Evolutionary conservation across 2,888 invertebrate genomes (phyloP).

Genomic region (Agrotis segetum): DNA sequence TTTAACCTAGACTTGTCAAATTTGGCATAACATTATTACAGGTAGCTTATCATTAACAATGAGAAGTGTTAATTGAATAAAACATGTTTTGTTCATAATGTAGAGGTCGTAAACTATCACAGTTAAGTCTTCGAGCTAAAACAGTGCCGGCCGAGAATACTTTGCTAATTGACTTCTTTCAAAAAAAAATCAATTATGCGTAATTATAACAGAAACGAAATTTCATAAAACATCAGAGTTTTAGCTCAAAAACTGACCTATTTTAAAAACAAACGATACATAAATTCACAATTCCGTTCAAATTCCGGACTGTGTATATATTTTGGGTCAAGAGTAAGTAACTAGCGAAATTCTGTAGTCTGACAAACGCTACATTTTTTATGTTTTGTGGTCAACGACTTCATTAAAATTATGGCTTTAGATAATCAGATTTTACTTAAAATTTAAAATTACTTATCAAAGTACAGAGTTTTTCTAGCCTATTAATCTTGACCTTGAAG

Average conservation of each 20-base stretch:
- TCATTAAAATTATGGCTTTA: too few relatives aligned
- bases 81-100: not conserved
- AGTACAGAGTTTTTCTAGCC: not conserved
- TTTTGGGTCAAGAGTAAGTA: not conserved
- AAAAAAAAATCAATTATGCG: too few relatives aligned
- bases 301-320: constrained; percentile 35
- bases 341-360: not conserved
- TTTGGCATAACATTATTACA: not conserved
- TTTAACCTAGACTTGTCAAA: too few relatives aligned
- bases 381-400: not conserved
- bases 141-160: not conserved
- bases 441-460: too few relatives aligned
- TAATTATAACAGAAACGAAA: too few relatives aligned
- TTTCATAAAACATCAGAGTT: not conserved
- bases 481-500: not conserved
- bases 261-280: constrained; percentile 15
- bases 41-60: not conserved
- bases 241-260: constrained; percentile 15
- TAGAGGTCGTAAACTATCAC: not conserved
- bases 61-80: too few relatives aligned
- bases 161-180: not conserved
- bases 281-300: constrained; percentile 24
- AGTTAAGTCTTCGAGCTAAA: constrained; percentile 9
- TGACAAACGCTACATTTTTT: not conserved
- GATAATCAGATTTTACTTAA: too few relatives aligned